Conservation (phyloP, 53 echinoderm and acorn worm species). For the Pentamera pediparva region DNA sequence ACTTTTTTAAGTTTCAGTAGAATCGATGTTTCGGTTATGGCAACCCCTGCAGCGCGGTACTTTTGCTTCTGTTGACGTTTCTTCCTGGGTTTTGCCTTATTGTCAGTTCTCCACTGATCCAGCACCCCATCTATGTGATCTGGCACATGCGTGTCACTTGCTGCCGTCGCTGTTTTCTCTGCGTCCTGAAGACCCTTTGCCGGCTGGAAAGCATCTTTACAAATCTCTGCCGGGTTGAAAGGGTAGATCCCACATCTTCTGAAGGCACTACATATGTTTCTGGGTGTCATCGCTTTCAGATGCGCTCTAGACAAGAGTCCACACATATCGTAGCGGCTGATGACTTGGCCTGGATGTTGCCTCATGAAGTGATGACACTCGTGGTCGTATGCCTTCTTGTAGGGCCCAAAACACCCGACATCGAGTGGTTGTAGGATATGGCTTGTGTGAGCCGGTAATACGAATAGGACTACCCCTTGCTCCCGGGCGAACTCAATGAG, state of each 20-base stretch:
- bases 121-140: neutral
- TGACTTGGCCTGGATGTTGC: neutral
- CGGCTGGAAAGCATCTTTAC: neutral
- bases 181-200: neutral
- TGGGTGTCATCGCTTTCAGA: neutral
- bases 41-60: neutral
- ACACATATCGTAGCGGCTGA: neutral
- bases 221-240: neutral
- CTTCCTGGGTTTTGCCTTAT: neutral
- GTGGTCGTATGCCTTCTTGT: constrained; percentile 4
- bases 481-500: constrained; percentile 31
- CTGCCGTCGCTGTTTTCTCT: neutral
- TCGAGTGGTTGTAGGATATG: constrained; percentile 40
- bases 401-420: constrained; percentile 22
- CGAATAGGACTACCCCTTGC: constrained; percentile 4
- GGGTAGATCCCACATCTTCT: neutral
- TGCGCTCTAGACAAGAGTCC: neutral
- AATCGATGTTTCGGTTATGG: neutral
- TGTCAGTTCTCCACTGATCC: neutral
- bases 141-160: too few relatives aligned
- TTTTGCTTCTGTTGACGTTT: neutral
- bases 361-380: neutral
- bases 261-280: neutral
- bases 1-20: neutral
- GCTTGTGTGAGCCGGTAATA: constrained; percentile 28